Evolutionary conservation across 2,888 invertebrate genomes (phyloP), one percentile per base, ranked within the genome.

Genomic region (Campoletis raptor): DNA sequence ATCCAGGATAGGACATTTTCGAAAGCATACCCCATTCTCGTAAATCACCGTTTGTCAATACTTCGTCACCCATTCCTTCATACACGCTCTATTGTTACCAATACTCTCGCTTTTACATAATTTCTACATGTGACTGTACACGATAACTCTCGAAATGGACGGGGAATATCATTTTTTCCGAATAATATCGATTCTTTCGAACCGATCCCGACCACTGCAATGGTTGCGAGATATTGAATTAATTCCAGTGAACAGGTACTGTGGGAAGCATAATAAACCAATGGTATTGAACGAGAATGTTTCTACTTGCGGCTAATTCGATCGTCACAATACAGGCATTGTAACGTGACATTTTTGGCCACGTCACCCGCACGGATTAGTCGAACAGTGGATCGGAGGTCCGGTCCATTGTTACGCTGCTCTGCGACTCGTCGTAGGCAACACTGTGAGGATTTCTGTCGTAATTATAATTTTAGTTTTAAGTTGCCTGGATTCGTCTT

Each of bases 211-310:
- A 74, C 81, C 74, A 24, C 67, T 85, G 7, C 67, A 85, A 40
- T 85, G 85, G 70, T 81, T 85, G 36, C 73, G 76, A 21, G 69
- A 85, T 24, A 69, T 81, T 0, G 61, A 69, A 45, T 57, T 81
- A 10, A 74, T 85, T n/a, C 85, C 85, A 21, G 24, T 37, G 18
- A 69, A 15, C 21, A 72, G 80, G 37, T 74, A 48, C 45, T 81
- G 85, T 69, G 15, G 12, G 15, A 67, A 37, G 36, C 84, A 84
- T 48, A 73, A 76, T 67, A 74, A 85, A 72, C 6, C 21, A 4
- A 79, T 83, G 79, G 61, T 48, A 36, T 64, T 83, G 42, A 24
- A 83, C 42, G 70, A 72, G 21, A 42, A 36, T n/a, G 21, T 37
- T 45, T 64, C 72, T 7, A 21, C 12, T 21, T 81, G 76, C 74